Base-by-base conservation (phyloP, 2,888 invertebrate species). In the Ectemnius continuus region DNA sequence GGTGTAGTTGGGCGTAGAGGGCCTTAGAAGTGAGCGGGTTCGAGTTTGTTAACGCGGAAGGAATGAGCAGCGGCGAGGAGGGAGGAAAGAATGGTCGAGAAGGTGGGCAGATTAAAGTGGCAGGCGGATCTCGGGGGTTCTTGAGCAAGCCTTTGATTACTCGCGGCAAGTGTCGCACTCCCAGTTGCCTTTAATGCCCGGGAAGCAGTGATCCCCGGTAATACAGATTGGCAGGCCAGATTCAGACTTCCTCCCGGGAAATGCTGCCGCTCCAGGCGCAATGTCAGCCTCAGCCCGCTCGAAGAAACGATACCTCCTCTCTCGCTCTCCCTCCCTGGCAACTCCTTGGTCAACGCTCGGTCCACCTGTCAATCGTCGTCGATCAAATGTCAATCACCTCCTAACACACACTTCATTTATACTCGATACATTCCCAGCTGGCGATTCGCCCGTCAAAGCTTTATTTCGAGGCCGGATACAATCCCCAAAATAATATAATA, bases 141-240 rank as follows among this genome's bases (percentile, higher is more conserved):
- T 71, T 90, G 90, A 1, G 88, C 90, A 13, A 90, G 84, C 73
- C 88, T 86, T 74, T 90, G 88, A 75, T 90, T 91, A 73, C 86
- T 90, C 59, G 89, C 89, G 8, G 88, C 88, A 23, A 90, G 82
- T 0, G 88, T 88, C 11, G 87, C 86, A 18, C 84, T 84, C 16
- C 82, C 84, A 56, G 84, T 85, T 23, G 77, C 85, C 65, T 78
- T 81, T 66, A 86, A 80, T 3, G 81, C 60, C 36, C 69, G 75
- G 2, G 79, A 79, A 11, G 80, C 78, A 13, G 84, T 75, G 28
- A 90, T 81, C 13, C 85, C 89, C 5, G 89, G 88, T 60, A 90
- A 75, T 14, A 66, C 80, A 6, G 90, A 87, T 65, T 84, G 85
- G 70, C 91, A 91, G 59, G 79, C 76, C 65, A 91, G 68, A 56